phyloP scores from a whole-genome alignment of 2,888 invertebrate species.

The Pandemis heparana region DNA sequence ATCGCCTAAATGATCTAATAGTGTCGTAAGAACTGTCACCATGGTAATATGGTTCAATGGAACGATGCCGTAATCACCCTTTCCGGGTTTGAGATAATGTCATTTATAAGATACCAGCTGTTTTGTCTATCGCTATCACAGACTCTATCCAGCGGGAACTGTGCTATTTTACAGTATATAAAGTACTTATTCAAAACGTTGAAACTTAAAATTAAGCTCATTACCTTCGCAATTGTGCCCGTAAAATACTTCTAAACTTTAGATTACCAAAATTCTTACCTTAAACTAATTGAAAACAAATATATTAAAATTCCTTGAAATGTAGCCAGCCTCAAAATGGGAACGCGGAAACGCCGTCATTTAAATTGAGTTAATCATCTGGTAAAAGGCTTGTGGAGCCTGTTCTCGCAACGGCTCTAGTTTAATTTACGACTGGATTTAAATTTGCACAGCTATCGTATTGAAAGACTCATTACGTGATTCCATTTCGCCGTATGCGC shows the following conservation, averaged over 20 bases:
- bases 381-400: conserved; percentile 61
- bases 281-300: not conserved
- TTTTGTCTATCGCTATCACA: too few species aligned
- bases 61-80: not conserved
- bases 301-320: not conserved
- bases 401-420: conserved; percentile 42
- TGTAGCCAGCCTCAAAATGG: conserved; percentile 45
- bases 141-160: too few species aligned
- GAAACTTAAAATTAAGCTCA: not conserved
- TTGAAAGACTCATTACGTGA: not conserved
- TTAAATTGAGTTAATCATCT: conserved; percentile 55
- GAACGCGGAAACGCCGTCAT: conserved; percentile 71
- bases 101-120: not conserved
- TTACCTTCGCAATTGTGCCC: not conserved
- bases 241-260: not conserved
- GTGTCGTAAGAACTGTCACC: conserved; percentile 18
- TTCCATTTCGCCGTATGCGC: not conserved
- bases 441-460: conserved; percentile 26
- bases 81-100: not conserved
- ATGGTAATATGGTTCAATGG: conserved; percentile 9
- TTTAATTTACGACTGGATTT: conserved; percentile 36
- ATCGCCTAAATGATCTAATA: conserved; percentile 11
- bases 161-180: too few species aligned
- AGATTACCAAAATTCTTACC: not conserved
- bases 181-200: not conserved